Evolutionary conservation across 2,888 invertebrate genomes (phyloP).

Genomic region (Apodemia duryi): DNA sequence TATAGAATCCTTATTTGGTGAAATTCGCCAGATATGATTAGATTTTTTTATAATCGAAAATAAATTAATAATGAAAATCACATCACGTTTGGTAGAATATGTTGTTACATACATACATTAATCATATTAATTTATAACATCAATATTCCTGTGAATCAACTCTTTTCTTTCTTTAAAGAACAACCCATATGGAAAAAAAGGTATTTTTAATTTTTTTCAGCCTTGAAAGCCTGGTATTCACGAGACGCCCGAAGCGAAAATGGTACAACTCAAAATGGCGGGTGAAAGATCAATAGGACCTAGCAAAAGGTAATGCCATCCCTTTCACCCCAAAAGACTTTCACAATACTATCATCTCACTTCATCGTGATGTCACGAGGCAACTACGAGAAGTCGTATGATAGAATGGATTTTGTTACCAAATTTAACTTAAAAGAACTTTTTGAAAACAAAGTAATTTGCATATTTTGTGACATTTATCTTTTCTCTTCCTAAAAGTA

Average conservation of each 20-base stretch:
- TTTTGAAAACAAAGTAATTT: constrained; percentile 45
- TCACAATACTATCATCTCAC: constrained; percentile 39
- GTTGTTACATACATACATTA: too few relatives aligned
- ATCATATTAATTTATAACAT: too few relatives aligned
- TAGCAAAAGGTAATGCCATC: constrained; percentile 64
- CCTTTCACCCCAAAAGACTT: constrained; percentile 40
- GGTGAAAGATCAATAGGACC: constrained; percentile 79
- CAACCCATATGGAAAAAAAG: constrained; percentile 34
- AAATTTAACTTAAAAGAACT: constrained; percentile 48
- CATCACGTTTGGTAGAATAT: too few relatives aligned
- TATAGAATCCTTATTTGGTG: too few relatives aligned
- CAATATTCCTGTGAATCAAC: too few relatives aligned
- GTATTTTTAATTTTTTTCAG: constrained; percentile 53
- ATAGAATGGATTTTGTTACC: constrained; percentile 52
- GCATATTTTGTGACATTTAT: constrained; percentile 32
- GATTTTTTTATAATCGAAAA: too few relatives aligned
- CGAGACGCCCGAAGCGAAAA: constrained; percentile 73
- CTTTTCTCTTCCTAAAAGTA: constrained; percentile 25
- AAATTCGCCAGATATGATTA: too few relatives aligned
- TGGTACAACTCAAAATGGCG: constrained; percentile 75
- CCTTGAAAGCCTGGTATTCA: constrained; percentile 51
- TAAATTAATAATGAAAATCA: too few relatives aligned
- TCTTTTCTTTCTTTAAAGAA: too few relatives aligned
- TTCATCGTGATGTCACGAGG: constrained; percentile 53
- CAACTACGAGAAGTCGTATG: constrained; percentile 71